Percentiles rank a stretch among this genome's conserved stretches.
Evolutionary conservation across 1,140 invertebrate species (phyloP).

Genomic region (Aphelenchoides fujianensis): DNA sequence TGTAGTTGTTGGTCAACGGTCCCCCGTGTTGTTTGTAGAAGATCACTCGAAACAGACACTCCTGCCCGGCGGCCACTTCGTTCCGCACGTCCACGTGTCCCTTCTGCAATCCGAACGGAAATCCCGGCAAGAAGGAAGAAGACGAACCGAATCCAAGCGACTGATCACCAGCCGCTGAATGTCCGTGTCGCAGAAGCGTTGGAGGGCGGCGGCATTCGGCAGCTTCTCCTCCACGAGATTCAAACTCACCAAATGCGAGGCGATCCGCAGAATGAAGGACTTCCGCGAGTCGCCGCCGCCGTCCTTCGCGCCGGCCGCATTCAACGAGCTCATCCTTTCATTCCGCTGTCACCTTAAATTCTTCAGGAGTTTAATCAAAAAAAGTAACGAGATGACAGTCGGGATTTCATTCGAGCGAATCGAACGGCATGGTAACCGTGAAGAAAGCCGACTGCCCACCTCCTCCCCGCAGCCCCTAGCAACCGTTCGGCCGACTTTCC

Average conservation of each 20-base stretch:
- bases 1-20: conserved; percentile 53
- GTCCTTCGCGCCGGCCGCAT: too few species aligned
- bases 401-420: not conserved
- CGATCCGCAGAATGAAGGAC: conserved; percentile 45
- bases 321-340: conserved; percentile 5
- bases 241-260: conserved; percentile 56
- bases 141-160: conserved; percentile 51
- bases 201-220: conserved; percentile 47
- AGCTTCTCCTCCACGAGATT: conserved; percentile 59
- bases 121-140: not conserved
- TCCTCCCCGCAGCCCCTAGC: not conserved
- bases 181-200: conserved; percentile 52
- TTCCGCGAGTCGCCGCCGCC: conserved; percentile 25
- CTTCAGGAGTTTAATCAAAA: not conserved
- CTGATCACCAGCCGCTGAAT: conserved; percentile 48
- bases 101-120: conserved; percentile 38
- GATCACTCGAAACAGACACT: conserved; percentile 49
- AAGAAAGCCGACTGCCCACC: not conserved
- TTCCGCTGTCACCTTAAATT: conserved; percentile 5
- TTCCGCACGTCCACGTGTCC: conserved; percentile 54
- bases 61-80: conserved; percentile 29
- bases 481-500: not conserved
- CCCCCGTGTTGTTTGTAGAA: conserved; percentile 54
- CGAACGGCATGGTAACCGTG: not conserved
- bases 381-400: not conserved